These are phyloP conservation scores for Ancistrus triradiatus DNA, from an alignment of 2,113 vertebrate species.

Conservation along the genomic window DNA sequence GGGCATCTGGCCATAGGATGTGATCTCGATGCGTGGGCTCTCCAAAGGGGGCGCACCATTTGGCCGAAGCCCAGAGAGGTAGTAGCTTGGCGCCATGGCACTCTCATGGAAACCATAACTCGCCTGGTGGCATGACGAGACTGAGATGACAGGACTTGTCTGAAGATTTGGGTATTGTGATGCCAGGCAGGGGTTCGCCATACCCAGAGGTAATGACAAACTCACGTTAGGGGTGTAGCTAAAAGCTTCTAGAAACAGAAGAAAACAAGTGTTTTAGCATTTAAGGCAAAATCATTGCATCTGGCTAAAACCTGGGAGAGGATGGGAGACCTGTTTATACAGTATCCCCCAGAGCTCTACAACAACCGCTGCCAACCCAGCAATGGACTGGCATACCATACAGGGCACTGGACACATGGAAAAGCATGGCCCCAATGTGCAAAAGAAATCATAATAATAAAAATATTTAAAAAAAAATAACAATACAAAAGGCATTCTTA, in stretches of 20 bases:
- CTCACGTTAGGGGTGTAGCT: constrained; percentile 80
- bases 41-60: constrained; percentile 83
- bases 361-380: no score
- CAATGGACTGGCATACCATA: no score
- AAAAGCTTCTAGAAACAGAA: constrained; percentile 82
- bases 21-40: constrained; percentile 96
- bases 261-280: background rate
- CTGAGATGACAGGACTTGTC: constrained; percentile 78
- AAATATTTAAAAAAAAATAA: no score
- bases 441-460: no score
- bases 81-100: constrained; percentile 73
- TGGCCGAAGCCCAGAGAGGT: constrained; percentile 75
- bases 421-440: no score
- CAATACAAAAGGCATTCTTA: no score
- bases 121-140: constrained; percentile 76
- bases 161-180: constrained; percentile 85
- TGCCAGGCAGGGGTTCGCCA: constrained; percentile 80
- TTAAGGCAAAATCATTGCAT: no score
- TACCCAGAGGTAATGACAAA: constrained; percentile 78
- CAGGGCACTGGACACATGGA: no score
- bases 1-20: constrained; percentile 84
- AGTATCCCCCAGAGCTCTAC: no score
- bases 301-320: no score
- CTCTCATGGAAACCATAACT: constrained; percentile 78
- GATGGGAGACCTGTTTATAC: no score